Percentiles rank a stretch among this genome's conserved stretches.
Conservation (phyloP, 2,888 invertebrate species). For the Drosophila leonis region DNA sequence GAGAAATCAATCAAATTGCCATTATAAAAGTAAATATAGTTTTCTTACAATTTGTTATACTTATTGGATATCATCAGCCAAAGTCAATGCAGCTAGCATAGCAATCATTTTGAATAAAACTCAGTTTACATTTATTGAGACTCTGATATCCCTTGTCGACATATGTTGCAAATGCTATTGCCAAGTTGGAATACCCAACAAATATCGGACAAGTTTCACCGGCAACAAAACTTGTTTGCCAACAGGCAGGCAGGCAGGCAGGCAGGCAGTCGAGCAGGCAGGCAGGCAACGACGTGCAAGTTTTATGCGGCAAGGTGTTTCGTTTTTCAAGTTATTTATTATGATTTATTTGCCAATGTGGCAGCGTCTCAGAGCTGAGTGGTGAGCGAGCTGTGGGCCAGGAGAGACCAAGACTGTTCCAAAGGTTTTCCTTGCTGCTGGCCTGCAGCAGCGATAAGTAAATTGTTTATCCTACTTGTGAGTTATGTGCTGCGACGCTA, state of each 20-base stretch:
- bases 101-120: neutral
- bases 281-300: slow-evolving; percentile 64
- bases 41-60: neutral
- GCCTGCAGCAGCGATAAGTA: slow-evolving; percentile 77
- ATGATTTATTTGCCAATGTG: slow-evolving; percentile 82
- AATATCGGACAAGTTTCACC: slow-evolving; percentile 10
- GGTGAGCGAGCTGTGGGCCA: slow-evolving; percentile 13
- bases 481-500: slow-evolving; percentile 69
- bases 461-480: slow-evolving; percentile 81
- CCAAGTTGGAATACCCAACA: slow-evolving; percentile 16
- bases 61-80: neutral
- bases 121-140: neutral
- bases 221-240: slow-evolving; percentile 51
- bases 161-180: slow-evolving; percentile 17
- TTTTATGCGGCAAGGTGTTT: slow-evolving; percentile 80
- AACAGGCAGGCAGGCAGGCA: slow-evolving; percentile 14
- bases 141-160: slow-evolving; percentile 5
- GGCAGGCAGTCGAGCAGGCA: slow-evolving; percentile 8
- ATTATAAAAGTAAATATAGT: too few species aligned
- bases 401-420: slow-evolving; percentile 20
- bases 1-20: neutral
- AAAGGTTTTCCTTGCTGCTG: slow-evolving; percentile 33
- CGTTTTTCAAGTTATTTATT: slow-evolving; percentile 83
- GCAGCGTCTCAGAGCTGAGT: slow-evolving; percentile 50
- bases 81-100: neutral